These are phyloP conservation scores for Ochropleura plecta DNA, from an alignment of 2,888 invertebrate species.

Conservation along the genomic window DNA sequence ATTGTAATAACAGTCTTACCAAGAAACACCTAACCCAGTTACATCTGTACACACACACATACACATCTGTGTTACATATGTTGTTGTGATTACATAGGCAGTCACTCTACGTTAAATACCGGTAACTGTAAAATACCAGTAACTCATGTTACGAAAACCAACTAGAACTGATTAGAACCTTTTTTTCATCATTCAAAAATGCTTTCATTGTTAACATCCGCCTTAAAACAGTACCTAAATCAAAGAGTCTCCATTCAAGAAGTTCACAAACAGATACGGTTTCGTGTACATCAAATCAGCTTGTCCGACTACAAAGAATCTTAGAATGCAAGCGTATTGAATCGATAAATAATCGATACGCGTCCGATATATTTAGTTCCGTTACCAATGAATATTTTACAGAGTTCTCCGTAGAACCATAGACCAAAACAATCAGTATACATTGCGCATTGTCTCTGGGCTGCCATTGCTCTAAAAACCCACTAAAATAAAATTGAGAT, in stretches of 20 bases:
- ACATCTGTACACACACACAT: too few species aligned
- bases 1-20: background rate
- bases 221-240: background rate
- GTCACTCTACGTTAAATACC: background rate
- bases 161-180: background rate
- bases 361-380: constrained; percentile 64
- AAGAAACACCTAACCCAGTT: background rate
- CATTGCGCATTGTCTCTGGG: constrained; percentile 33
- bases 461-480: constrained; percentile 49
- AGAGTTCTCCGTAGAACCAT: constrained; percentile 32
- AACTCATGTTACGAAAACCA: background rate
- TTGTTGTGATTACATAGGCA: background rate
- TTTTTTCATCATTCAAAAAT: background rate
- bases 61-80: background rate
- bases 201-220: background rate
- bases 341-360: constrained; percentile 17
- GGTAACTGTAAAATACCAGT: background rate
- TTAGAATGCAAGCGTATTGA: constrained; percentile 20
- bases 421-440: constrained; percentile 9
- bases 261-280: background rate
- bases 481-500: constrained; percentile 39
- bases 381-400: constrained; percentile 75
- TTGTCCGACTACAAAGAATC: constrained; percentile 4
- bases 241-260: background rate
- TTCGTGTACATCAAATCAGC: background rate